Conservation (phyloP, 1,140 invertebrate species). For the Yoshiicerus persimilis region DNA sequence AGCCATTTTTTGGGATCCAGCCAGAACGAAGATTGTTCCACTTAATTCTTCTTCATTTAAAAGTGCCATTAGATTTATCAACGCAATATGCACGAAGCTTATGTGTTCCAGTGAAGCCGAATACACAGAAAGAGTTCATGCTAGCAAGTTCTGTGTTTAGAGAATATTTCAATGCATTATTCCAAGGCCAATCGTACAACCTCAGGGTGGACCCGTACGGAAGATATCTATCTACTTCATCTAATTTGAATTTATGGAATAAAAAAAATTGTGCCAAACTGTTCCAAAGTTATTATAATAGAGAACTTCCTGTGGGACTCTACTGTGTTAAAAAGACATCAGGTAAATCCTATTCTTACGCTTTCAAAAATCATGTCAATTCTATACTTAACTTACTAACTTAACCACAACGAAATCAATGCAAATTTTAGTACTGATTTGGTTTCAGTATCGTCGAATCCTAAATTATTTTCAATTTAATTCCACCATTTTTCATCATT, state of each 20-base stretch:
- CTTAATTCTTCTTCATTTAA: not conserved
- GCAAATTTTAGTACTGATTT: too few species aligned
- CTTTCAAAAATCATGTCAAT: not conserved
- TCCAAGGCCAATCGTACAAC: not conserved
- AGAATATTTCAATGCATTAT: slow-evolving; percentile 2
- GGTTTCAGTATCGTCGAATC: too few species aligned
- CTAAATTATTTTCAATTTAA: too few species aligned
- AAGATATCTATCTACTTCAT: not conserved
- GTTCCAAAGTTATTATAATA: not conserved
- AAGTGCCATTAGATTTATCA: slow-evolving; percentile 7
- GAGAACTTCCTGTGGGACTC: not conserved
- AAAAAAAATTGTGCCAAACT: not conserved
- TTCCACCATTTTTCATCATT: too few species aligned
- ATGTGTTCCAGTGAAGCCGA: not conserved
- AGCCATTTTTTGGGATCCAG: not conserved
- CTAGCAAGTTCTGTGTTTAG: not conserved
- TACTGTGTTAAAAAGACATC: not conserved
- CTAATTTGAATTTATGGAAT: not conserved
- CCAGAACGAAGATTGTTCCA: not conserved
- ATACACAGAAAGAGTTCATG: not conserved
- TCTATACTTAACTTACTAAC: too few species aligned
- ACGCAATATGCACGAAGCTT: not conserved
- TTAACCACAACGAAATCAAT: too few species aligned
- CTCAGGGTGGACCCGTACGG: not conserved
- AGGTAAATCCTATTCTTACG: not conserved